A percentile compares a stretch with the other conserved stretches of the same genome.
These are phyloP conservation scores for Spialia ferax DNA, from an alignment of 2,888 invertebrate species.

Conservation along the genomic window DNA sequence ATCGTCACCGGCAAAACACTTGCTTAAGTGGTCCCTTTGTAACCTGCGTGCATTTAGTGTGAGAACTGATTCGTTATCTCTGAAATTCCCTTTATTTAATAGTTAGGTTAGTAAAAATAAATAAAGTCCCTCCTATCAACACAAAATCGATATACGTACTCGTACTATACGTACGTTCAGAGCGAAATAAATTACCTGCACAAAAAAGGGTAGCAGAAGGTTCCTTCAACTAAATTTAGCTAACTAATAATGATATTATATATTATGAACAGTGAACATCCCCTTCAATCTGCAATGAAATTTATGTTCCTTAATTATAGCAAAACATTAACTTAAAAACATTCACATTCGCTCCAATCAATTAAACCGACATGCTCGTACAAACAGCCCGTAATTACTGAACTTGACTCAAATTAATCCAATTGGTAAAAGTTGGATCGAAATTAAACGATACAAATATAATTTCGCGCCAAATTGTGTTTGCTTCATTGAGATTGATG, in stretches of 20 bases:
- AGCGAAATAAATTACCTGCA: too few relatives aligned
- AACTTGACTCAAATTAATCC: constrained; percentile 64
- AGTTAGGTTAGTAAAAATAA: constrained; percentile 17
- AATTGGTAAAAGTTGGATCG: constrained; percentile 63
- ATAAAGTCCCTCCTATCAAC: background rate
- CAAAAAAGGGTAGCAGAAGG: too few relatives aligned
- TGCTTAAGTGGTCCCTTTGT: constrained; percentile 54
- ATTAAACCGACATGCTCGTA: constrained; percentile 49
- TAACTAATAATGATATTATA: too few relatives aligned
- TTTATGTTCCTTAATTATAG: background rate
- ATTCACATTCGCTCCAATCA: constrained; percentile 36
- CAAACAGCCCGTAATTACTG: constrained; percentile 62
- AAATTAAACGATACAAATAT: constrained; percentile 69
- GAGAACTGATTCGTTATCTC: constrained; percentile 69
- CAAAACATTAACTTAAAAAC: constrained; percentile 20
- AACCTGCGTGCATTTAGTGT: constrained; percentile 55
- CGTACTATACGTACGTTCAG: too few relatives aligned
- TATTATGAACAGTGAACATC: too few relatives aligned
- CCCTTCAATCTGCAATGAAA: too few relatives aligned
- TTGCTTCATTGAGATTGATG: constrained; percentile 60
- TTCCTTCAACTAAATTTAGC: too few relatives aligned
- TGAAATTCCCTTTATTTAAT: constrained; percentile 39
- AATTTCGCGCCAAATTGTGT: constrained; percentile 69
- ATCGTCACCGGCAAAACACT: constrained; percentile 70
- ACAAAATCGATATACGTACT: too few relatives aligned